These are phyloP conservation scores for Artibeus lituratus DNA, from an alignment of 2,797 vertebrate genomes.

Conservation along the genomic window DNA sequence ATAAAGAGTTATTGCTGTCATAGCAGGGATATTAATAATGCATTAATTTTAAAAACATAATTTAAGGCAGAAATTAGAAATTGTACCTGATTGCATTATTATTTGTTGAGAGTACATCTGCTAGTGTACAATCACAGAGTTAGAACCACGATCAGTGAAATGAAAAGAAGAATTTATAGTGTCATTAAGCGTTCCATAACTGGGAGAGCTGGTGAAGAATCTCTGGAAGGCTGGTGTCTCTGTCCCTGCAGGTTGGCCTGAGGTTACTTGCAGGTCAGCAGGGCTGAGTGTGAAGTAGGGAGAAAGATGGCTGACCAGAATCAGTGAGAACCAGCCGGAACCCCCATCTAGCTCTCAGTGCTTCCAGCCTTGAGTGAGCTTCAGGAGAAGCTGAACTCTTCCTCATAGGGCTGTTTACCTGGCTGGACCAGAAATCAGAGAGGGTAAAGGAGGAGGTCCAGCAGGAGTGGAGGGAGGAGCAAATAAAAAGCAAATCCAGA, in stretches of 20 bases:
- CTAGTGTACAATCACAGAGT: neutral
- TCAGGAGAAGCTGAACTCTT: neutral
- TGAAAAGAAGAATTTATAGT: neutral
- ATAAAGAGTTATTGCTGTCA: neutral
- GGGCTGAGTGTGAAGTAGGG: neutral
- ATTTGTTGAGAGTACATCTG: neutral
- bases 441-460: neutral
- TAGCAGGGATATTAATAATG: neutral
- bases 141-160: neutral
- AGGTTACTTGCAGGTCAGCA: neutral
- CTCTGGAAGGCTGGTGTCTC: neutral
- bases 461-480: neutral
- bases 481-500: neutral
- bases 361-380: neutral
- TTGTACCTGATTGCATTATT: neutral
- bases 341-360: neutral
- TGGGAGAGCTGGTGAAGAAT: neutral
- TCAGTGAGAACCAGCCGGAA: neutral
- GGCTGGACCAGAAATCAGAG: neutral
- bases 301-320: neutral
- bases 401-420: neutral
- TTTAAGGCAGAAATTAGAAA: neutral
- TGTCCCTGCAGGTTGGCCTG: neutral
- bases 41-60: neutral
- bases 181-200: neutral